Percentiles rank a stretch among this genome's conserved stretches.
phyloP scores from a whole-genome alignment of 30 jellyfish, hydroid and myxozoan genomes.

The Catostylus mosaicus region DNA sequence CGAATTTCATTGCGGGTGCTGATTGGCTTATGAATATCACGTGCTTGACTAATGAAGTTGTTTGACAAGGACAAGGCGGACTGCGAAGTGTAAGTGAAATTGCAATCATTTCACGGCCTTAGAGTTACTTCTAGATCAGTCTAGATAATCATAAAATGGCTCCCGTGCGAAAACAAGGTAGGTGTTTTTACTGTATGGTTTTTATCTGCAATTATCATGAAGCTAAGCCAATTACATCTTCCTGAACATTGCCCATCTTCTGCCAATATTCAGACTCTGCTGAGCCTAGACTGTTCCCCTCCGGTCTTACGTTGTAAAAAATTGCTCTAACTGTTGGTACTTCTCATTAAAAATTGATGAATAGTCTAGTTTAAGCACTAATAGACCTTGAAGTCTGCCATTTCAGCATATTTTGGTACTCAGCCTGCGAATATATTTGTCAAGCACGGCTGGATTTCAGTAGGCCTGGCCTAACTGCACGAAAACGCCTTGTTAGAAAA shows the following conservation, averaged over 20 bases:
- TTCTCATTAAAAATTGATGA: conserved; percentile 17
- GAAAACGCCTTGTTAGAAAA: too few species aligned
- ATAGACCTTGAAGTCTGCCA: not conserved
- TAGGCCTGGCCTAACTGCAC: not conserved
- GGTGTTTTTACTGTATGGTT: not conserved
- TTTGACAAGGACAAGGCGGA: not conserved
- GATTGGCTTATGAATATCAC: not conserved
- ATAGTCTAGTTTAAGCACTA: not conserved
- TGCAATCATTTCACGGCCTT: not conserved
- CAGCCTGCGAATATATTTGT: too few species aligned
- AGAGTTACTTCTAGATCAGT: not conserved
- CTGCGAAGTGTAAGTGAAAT: not conserved
- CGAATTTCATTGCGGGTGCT: not conserved
- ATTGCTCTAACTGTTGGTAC: not conserved
- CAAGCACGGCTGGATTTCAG: too few species aligned
- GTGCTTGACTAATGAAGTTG: not conserved
- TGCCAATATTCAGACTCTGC: too few species aligned
- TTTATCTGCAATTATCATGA: not conserved
- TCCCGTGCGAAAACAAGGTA: conserved; percentile 36
- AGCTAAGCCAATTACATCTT: not conserved
- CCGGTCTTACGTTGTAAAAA: not conserved
- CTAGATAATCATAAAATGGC: not conserved
- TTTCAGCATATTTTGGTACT: too few species aligned
- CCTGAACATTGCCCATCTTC: not conserved
- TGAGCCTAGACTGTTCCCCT: too few species aligned